These are phyloP conservation scores for Osmerus eperlanus DNA, from an alignment of 2,113 vertebrate genomes.

Conservation along the genomic window DNA sequence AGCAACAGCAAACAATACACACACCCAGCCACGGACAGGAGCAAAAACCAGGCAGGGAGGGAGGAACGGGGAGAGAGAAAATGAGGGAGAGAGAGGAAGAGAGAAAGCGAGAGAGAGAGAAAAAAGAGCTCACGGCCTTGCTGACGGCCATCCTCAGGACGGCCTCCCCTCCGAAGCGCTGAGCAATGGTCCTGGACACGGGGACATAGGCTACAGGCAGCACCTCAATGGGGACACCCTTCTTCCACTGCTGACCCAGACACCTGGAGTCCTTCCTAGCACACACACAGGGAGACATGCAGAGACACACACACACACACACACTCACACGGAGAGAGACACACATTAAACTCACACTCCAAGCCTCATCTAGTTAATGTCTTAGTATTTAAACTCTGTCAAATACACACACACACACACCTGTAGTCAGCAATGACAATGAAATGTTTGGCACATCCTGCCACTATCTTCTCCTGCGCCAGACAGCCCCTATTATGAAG, in stretches of 20 bases:
- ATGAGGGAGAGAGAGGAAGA: not conserved
- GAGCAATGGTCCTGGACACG: slow-evolving; percentile 77
- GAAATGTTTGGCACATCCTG: slow-evolving; percentile 89
- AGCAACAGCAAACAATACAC: too few relatives aligned
- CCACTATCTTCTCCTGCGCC: slow-evolving; percentile 97
- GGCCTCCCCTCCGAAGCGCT: slow-evolving; percentile 79
- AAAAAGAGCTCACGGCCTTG: slow-evolving; percentile 83
- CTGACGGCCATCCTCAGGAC: slow-evolving; percentile 90
- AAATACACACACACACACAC: slow-evolving; percentile 59
- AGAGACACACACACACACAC: slow-evolving; percentile 45
- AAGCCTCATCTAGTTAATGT: not conserved
- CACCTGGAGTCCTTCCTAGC: slow-evolving; percentile 86
- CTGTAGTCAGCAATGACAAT: slow-evolving; percentile 96
- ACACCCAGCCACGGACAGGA: too few relatives aligned
- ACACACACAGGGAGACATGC: not conserved
- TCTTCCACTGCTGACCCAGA: slow-evolving; percentile 94
- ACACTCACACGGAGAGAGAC: not conserved
- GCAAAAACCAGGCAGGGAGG: not conserved
- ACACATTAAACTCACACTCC: not conserved
- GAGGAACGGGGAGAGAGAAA: not conserved
- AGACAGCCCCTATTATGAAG: slow-evolving; percentile 82
- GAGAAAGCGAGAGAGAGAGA: not conserved
- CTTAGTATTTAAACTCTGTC: too few relatives aligned
- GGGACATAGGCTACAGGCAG: slow-evolving; percentile 96
- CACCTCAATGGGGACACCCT: slow-evolving; percentile 92